phyloP scores from a whole-genome alignment of 2,888 invertebrate genomes.

The Boloria euphrosyne region DNA sequence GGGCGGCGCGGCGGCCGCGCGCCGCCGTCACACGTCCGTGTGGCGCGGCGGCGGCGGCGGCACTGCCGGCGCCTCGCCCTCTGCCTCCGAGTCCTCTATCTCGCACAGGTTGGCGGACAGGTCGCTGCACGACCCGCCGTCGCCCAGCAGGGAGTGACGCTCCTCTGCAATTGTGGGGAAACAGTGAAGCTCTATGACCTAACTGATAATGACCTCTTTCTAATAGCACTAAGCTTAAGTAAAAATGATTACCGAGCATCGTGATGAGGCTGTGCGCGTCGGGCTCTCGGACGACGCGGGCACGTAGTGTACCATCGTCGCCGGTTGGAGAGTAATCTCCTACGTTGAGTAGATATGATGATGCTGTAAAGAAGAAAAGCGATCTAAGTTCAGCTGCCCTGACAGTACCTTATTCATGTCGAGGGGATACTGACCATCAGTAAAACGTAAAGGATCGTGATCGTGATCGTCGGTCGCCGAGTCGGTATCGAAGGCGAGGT shows the following conservation, averaged over 20 bases:
- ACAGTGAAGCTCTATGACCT: too few relatives aligned
- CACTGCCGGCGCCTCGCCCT: slow-evolving; percentile 57
- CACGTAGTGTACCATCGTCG: slow-evolving; percentile 77
- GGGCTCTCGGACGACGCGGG: slow-evolving; percentile 73
- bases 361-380: slow-evolving; percentile 60
- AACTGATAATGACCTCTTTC: neutral
- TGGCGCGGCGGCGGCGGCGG: slow-evolving; percentile 49
- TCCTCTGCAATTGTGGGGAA: slow-evolving; percentile 79
- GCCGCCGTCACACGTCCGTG: slow-evolving; percentile 71
- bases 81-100: slow-evolving; percentile 94
- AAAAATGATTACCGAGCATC: slow-evolving; percentile 79
- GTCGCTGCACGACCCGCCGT: slow-evolving; percentile 88
- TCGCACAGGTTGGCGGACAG: slow-evolving; percentile 94
- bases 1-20: slow-evolving; percentile 47
- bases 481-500: slow-evolving; percentile 52
- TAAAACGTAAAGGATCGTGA: slow-evolving; percentile 48
- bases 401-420: neutral
- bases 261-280: slow-evolving; percentile 87
- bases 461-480: slow-evolving; percentile 54
- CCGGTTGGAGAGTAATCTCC: slow-evolving; percentile 86
- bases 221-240: neutral
- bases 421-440: slow-evolving; percentile 51
- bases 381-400: neutral
- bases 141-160: slow-evolving; percentile 87
- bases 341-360: slow-evolving; percentile 90